Percentiles rank a stretch among this genome's conserved stretches.
phyloP scores from a whole-genome alignment of 2,797 vertebrate genomes.

The Salmo trutta region DNA sequence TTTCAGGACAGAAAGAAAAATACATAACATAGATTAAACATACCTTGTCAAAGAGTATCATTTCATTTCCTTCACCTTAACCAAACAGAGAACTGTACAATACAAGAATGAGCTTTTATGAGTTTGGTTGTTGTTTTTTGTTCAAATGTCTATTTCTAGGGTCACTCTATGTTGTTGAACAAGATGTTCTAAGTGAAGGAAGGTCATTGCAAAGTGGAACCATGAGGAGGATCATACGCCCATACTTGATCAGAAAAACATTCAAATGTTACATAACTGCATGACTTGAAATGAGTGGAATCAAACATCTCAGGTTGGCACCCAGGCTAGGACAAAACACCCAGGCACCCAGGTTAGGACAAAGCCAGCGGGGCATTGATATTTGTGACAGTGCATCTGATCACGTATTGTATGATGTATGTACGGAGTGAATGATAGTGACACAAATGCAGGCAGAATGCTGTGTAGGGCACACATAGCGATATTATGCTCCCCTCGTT shows the following conservation, averaged over 20 bases:
- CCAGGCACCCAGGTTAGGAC: background rate
- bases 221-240: background rate
- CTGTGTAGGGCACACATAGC: background rate
- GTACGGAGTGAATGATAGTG: background rate
- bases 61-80: too few species aligned
- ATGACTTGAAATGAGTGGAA: background rate
- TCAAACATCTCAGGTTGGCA: background rate
- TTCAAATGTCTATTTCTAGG: background rate
- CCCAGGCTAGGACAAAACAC: background rate
- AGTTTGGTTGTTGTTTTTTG: background rate
- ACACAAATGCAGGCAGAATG: background rate
- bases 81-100: too few species aligned
- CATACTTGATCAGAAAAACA: background rate
- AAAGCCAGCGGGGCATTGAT: background rate
- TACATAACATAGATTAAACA: too few species aligned
- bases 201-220: background rate
- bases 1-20: background rate
- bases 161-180: background rate
- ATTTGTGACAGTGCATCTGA: background rate
- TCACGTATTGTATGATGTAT: background rate
- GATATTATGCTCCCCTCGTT: background rate
- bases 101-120: too few species aligned
- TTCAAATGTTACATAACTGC: background rate
- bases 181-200: background rate
- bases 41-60: too few species aligned